phyloP scores from a whole-genome alignment of 2,797 vertebrate genomes.

The Ctenopoma kingsleyae region DNA sequence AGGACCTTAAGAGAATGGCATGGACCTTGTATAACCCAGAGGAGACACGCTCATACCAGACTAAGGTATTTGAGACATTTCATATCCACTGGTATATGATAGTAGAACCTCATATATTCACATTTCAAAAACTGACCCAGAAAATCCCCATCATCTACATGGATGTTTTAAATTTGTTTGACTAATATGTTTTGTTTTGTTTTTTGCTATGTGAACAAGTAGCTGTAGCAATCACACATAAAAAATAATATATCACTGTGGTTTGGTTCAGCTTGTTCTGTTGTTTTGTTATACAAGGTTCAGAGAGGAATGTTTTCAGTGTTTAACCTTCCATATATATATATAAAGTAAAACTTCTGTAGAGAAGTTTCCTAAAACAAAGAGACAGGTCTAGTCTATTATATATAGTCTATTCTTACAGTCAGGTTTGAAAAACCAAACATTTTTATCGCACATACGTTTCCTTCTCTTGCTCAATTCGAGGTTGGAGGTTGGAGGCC shows the following conservation, averaged over 20 bases:
- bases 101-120: not conserved
- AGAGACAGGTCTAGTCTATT: not conserved
- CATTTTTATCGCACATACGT: constrained; percentile 2
- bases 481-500: not conserved
- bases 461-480: constrained; percentile 8
- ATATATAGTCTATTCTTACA: not conserved
- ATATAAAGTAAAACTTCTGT: not conserved
- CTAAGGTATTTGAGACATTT: constrained; percentile 81
- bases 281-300: constrained; percentile 1
- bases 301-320: not conserved
- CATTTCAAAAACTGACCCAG: not conserved
- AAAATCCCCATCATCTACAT: no score
- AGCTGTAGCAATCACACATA: not conserved
- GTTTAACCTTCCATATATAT: constrained; percentile 14
- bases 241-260: constrained; percentile 1
- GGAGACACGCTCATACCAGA: constrained; percentile 88
- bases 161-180: not conserved
- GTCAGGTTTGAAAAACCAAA: constrained; percentile 1
- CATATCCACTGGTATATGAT: not conserved
- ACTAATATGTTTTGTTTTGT: not conserved
- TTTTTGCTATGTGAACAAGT: not conserved
- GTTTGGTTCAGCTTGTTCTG: not conserved
- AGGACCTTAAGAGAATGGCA: constrained; percentile 89
- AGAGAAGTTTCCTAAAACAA: constrained; percentile 2
- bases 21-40: constrained; percentile 90